These are phyloP conservation scores for Frankliniella fusca DNA, from an alignment of 2,888 invertebrate genomes.

Conservation along the genomic window DNA sequence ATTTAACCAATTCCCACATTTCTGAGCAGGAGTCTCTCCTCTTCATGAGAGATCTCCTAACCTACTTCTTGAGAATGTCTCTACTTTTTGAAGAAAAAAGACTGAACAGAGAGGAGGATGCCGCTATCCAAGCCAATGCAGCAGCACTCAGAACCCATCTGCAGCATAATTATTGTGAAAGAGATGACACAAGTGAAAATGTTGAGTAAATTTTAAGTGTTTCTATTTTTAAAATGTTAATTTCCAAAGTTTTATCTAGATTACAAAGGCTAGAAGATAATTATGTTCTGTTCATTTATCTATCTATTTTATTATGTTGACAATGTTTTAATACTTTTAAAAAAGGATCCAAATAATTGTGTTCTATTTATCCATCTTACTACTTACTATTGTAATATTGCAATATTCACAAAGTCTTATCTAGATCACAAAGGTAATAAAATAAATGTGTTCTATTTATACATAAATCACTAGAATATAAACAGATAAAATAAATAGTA, in stretches of 20 bases:
- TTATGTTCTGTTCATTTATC: too few relatives aligned
- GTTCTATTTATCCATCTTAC: too few relatives aligned
- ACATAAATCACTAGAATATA: too few relatives aligned
- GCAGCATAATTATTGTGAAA: not conserved
- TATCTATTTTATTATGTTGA: too few relatives aligned
- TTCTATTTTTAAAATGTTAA: not conserved
- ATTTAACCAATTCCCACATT: not conserved
- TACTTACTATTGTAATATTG: too few relatives aligned
- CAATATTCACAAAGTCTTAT: too few relatives aligned
- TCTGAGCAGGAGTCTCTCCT: not conserved
- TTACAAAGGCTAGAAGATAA: too few relatives aligned
- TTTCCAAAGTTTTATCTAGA: not conserved
- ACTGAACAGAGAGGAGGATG: not conserved
- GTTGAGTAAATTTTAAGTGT: not conserved
- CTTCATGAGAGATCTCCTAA: not conserved
- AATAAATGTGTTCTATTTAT: too few relatives aligned
- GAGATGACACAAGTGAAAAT: not conserved
- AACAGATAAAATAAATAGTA: too few relatives aligned
- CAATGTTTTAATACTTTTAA: too few relatives aligned
- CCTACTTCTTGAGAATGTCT: not conserved
- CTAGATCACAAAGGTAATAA: too few relatives aligned
- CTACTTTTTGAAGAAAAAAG: not conserved
- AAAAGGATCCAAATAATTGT: too few relatives aligned
- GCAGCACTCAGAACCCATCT: not conserved
- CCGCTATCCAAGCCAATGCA: not conserved